Percentiles rank a stretch among this genome's conserved stretches.
phyloP scores from a whole-genome alignment of 2,888 invertebrate species.

The Hololepta plana region DNA sequence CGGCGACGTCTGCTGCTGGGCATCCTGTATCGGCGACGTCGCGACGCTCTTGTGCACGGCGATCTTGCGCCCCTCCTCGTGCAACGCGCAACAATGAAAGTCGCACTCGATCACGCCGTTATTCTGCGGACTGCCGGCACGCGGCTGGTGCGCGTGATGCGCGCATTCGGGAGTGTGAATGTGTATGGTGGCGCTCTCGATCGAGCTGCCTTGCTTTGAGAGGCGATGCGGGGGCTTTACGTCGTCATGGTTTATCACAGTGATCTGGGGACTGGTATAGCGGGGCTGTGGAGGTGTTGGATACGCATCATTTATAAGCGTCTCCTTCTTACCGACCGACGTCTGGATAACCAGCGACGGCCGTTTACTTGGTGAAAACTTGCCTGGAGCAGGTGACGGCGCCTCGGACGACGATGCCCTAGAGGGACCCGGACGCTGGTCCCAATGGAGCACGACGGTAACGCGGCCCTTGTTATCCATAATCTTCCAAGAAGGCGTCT shows the following conservation, averaged over 20 bases:
- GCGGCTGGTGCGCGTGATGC: slow-evolving; percentile 45
- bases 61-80: slow-evolving; percentile 82
- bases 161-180: slow-evolving; percentile 71
- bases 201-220: slow-evolving; percentile 37
- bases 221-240: slow-evolving; percentile 27
- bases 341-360: slow-evolving; percentile 60
- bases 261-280: slow-evolving; percentile 64
- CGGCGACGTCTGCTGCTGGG: slow-evolving; percentile 28
- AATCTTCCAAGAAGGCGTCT: slow-evolving; percentile 95
- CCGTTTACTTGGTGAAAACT: slow-evolving; percentile 40
- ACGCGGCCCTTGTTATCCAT: slow-evolving; percentile 96
- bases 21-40: slow-evolving; percentile 81
- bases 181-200: slow-evolving; percentile 58
- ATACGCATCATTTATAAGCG: slow-evolving; percentile 34
- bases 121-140: slow-evolving; percentile 44
- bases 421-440: slow-evolving; percentile 49
- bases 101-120: slow-evolving; percentile 62
- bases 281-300: slow-evolving; percentile 22
- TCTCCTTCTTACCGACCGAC: slow-evolving; percentile 30
- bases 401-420: slow-evolving; percentile 35
- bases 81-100: slow-evolving; percentile 88
- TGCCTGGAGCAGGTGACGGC: slow-evolving; percentile 29
- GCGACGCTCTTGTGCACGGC: slow-evolving; percentile 85
- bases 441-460: slow-evolving; percentile 93
- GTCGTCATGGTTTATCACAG: slow-evolving; percentile 87